Evolutionary conservation across 2,888 invertebrate genomes (phyloP).

Genomic region (Carpatolechia fugitivella): DNA sequence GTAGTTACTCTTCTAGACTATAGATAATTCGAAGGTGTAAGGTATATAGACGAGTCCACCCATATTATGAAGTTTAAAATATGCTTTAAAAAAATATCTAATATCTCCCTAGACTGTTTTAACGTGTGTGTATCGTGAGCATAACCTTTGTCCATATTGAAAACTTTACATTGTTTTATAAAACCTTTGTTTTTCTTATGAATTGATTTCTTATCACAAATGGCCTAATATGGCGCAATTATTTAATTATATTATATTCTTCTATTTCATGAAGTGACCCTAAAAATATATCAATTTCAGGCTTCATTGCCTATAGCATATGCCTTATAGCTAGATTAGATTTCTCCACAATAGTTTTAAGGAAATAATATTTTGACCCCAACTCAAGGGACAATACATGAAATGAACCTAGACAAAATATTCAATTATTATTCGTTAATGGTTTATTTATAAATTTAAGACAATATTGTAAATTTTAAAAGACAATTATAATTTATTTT

Average conservation of each 20-base stretch:
- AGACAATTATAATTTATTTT: constrained; percentile 14
- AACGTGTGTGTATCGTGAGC: background rate
- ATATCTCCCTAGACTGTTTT: no score
- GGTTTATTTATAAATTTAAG: background rate
- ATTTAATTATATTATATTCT: no score
- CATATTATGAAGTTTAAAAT: no score
- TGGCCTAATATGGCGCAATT: no score
- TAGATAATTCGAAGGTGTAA: no score
- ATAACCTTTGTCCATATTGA: no score
- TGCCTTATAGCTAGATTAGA: background rate
- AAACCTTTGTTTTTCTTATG: background rate
- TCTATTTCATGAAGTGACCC: no score
- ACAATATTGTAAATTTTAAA: constrained; percentile 6
- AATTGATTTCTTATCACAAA: no score
- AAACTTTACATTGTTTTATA: background rate
- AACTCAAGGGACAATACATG: background rate
- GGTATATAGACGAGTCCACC: no score
- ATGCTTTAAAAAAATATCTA: no score
- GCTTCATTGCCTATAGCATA: background rate
- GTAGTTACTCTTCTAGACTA: no score
- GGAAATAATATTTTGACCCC: background rate
- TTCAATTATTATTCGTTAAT: background rate
- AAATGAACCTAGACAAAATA: background rate
- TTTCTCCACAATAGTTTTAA: background rate
- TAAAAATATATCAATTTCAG: background rate